Conservation (phyloP, 2,113 vertebrate genomes). For the Lanius collurio region DNA sequence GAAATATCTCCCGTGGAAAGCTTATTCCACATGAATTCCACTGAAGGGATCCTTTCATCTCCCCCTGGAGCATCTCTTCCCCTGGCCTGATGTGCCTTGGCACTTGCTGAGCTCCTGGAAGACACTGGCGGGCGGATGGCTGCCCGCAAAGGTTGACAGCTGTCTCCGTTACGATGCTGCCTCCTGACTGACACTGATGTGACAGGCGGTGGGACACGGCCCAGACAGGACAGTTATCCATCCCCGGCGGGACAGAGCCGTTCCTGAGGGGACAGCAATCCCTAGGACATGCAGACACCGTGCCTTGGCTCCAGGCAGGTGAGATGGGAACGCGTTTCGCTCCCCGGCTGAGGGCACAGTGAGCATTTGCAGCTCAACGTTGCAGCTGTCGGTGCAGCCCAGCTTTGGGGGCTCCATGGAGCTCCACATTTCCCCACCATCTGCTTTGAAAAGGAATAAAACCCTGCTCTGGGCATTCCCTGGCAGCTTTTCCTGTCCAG, state of each 20-base stretch:
- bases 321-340: rapidly evolving
- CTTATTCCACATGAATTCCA: conserved; percentile 68
- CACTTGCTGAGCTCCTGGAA: conserved; percentile 34
- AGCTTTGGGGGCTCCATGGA: rapidly evolving
- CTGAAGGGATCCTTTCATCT: conserved; percentile 64
- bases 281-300: rapidly evolving
- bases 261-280: neutral
- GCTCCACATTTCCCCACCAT: neutral
- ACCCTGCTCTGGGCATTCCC: neutral
- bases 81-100: conserved; percentile 55
- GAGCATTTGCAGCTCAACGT: neutral
- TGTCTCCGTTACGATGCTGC: neutral
- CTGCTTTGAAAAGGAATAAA: neutral
- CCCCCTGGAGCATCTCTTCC: conserved; percentile 49
- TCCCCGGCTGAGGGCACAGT: rapidly evolving
- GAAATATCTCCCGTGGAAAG: conserved; percentile 59
- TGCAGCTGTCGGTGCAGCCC: rapidly evolving
- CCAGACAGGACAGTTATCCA: neutral
- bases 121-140: neutral
- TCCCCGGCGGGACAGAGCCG: neutral
- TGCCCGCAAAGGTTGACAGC: conserved; percentile 39
- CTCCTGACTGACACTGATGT: neutral
- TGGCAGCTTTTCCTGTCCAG: neutral
- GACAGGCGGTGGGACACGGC: neutral
- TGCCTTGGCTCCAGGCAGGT: neutral